Conservation (phyloP, 2,113 vertebrate genomes). For the Heloderma charlesbogerti region DNA sequence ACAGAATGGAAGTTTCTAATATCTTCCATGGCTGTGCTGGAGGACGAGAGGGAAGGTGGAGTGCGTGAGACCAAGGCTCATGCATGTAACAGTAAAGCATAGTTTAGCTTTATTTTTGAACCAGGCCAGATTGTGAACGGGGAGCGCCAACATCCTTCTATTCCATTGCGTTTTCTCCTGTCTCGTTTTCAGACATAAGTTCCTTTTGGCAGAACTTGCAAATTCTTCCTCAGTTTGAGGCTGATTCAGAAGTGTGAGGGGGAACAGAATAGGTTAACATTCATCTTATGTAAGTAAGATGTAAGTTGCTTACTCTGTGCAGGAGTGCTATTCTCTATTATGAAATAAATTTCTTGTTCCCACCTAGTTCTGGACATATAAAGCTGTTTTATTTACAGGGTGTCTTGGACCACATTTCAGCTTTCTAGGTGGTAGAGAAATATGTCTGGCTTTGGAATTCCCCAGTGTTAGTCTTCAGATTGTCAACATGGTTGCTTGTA, state of each 20-base stretch:
- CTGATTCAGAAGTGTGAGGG: not conserved
- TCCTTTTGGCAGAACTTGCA: not conserved
- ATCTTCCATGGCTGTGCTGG: not conserved
- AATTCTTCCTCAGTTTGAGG: not conserved
- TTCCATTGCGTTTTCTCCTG: not conserved
- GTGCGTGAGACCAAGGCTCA: not conserved
- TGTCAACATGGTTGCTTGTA: not conserved
- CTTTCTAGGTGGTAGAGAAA: not conserved
- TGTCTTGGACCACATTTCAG: not conserved
- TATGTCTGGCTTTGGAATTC: not conserved
- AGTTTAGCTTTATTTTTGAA: not conserved
- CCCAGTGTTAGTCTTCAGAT: not conserved
- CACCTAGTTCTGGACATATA: not conserved
- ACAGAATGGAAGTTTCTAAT: not conserved
- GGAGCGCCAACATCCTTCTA: too few species aligned
- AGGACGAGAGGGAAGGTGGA: not conserved
- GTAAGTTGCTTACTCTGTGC: not conserved
- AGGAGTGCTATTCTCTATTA: not conserved
- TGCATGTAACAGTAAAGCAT: not conserved
- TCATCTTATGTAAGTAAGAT: not conserved
- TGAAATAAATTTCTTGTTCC: too few species aligned
- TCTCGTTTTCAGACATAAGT: not conserved
- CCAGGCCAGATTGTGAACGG: not conserved
- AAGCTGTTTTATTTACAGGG: not conserved
- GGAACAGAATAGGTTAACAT: not conserved